phyloP scores from a whole-genome alignment of 2,113 vertebrate species.

The Rhinoderma darwinii region DNA sequence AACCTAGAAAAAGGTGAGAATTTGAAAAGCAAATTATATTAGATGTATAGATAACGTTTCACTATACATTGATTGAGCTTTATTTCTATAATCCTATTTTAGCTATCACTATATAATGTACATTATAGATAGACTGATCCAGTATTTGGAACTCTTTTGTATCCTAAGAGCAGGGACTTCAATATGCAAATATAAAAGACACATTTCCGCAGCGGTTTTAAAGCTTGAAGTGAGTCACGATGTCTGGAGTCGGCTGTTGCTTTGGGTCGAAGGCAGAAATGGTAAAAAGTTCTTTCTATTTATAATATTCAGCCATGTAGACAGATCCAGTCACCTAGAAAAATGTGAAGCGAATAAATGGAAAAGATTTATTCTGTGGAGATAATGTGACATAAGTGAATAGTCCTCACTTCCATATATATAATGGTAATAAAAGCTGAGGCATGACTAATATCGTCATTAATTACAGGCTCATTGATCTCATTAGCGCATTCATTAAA shows the following conservation, averaged over 20 bases:
- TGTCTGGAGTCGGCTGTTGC: not conserved
- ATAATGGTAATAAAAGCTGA: not conserved
- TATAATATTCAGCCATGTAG: not conserved
- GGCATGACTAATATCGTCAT: not conserved
- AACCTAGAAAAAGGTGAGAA: too few species aligned
- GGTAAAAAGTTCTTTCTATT: slow-evolving; percentile 17
- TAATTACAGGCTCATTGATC: not conserved
- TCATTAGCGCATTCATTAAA: not conserved
- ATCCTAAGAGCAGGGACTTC: not conserved
- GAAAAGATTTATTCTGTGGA: not conserved
- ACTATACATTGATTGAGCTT: too few species aligned
- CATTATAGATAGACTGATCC: not conserved
- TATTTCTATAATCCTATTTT: too few species aligned
- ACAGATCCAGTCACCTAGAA: slow-evolving; percentile 9
- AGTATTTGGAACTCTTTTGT: not conserved
- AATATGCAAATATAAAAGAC: not conserved
- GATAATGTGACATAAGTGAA: not conserved
- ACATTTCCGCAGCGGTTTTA: not conserved
- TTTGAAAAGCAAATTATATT: too few species aligned
- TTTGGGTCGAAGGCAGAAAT: not conserved
- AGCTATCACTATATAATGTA: too few species aligned
- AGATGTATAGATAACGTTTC: too few species aligned
- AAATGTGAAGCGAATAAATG: not conserved
- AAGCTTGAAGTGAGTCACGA: slow-evolving; percentile 3
- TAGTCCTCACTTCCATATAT: not conserved